phyloP scores from a whole-genome alignment of 2,797 vertebrate genomes.

The Ceryle rudis region DNA sequence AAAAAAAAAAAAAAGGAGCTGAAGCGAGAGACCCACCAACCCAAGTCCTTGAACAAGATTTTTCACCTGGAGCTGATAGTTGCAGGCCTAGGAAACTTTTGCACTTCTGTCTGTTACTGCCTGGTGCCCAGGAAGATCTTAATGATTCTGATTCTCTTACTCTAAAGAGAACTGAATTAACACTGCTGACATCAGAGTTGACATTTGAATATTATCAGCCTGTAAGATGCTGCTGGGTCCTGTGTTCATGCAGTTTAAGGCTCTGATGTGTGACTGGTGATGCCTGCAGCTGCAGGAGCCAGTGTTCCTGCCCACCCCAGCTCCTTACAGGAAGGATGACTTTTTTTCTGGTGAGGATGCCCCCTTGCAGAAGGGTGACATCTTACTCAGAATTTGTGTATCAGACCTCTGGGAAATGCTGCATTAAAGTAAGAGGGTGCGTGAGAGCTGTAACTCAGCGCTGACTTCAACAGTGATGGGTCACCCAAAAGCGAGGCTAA shows the following conservation, averaged over 20 bases:
- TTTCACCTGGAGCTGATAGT: background rate
- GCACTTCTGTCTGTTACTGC: background rate
- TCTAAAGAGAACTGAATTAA: background rate
- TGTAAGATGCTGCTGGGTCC: background rate
- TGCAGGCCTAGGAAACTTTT: background rate
- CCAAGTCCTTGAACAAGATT: background rate
- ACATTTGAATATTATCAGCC: background rate
- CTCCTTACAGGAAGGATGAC: background rate
- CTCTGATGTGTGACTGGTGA: background rate
- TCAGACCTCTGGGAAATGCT: background rate
- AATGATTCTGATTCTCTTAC: background rate
- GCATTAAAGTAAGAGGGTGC: accelerated
- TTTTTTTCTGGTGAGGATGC: background rate
- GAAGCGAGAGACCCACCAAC: background rate
- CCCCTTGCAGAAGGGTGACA: background rate
- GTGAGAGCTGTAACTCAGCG: background rate
- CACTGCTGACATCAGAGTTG: background rate
- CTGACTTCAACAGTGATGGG: background rate
- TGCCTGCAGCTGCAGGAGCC: background rate
- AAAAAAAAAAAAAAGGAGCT: background rate
- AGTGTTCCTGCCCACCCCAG: background rate
- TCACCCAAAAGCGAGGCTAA: background rate
- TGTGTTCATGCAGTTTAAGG: accelerated
- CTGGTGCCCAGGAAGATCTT: background rate
- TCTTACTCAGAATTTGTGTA: background rate